Evolutionary conservation across 30 jellyfish, hydroid and myxozoan species (phyloP), one percentile per base, ranked within the genome.

Genomic region (Chrysaora quinquecirrha): DNA sequence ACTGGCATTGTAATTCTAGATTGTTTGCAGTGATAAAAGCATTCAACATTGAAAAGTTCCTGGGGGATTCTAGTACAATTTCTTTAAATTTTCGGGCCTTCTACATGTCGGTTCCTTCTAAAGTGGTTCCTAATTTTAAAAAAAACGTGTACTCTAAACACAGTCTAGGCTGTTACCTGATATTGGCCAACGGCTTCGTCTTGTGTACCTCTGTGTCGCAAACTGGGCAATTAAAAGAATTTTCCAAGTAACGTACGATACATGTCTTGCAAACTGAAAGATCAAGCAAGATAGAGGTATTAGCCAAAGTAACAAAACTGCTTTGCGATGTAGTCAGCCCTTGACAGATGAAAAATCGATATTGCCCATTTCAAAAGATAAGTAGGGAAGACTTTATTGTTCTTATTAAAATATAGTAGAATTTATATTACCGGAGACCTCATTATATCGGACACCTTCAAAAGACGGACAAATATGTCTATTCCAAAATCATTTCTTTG

Each of bases 151-250:
- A n/a, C n/a, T n/a, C n/a, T n/a, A n/a, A n/a, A 62, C 74, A n/a
- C n/a, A n/a, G n/a, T n/a, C n/a, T n/a, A n/a, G n/a, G n/a, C 54
- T 38, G 73, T 16, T 47, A 95, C 99, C 97, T 88, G 69, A 89
- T 95, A 79, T 95, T 76, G 7, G 87, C 94, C 11, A 87, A 73
- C 27, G 99, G 99, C 58, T 95, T 95, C 46, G 99, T 95, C 76
- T 95, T 95, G 89, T 95, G 99, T 11, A 95, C 91, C 67, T 95
- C 99, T 32, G 97, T 95, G 46, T 82, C 96, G 35, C 99, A 95
- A 28, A 89, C 96, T 16, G 99, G 99, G 80, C 99, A 95, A 63
- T 95, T 95, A 82, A 83, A 95, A 2, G 99, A 95, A 28, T 91
- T 78, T 43, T 95, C 99, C 73, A 95, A 61, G 56, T 88, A 85